A percentile compares a stretch with the other conserved stretches of the same genome.
phyloP scores from a whole-genome alignment of 2,888 invertebrate species.

The Hecatera dysodea region DNA sequence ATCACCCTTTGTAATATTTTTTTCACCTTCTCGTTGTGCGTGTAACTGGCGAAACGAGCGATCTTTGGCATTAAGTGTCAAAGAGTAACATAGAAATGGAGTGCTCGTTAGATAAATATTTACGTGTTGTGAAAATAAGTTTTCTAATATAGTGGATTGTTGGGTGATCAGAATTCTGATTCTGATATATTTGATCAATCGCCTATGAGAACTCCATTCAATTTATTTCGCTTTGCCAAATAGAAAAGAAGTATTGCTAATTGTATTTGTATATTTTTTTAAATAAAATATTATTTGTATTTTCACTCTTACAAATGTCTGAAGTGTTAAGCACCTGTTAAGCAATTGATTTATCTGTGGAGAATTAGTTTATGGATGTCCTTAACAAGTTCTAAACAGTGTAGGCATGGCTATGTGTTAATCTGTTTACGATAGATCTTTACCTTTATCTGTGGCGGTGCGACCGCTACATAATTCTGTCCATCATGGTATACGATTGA shows the following conservation, averaged over 20 bases:
- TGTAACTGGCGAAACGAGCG: no score
- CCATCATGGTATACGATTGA: slow-evolving; percentile 99
- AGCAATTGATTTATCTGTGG: no score
- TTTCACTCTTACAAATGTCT: neutral
- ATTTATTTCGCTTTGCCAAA: neutral
- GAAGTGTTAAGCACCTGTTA: neutral
- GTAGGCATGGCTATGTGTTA: neutral
- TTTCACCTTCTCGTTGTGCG: no score
- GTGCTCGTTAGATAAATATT: neutral
- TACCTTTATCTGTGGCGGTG: slow-evolving; percentile 98
- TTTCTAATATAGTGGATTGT: neutral
- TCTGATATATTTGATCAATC: neutral
- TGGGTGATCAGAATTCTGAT: neutral
- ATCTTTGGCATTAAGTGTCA: neutral
- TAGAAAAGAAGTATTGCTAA: neutral
- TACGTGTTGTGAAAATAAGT: neutral
- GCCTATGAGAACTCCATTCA: neutral
- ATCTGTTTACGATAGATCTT: neutral
- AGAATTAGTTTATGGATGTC: neutral
- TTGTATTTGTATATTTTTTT: neutral
- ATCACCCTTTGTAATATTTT: no score
- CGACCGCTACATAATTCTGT: slow-evolving; percentile 96
- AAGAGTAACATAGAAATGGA: slow-evolving; percentile 4
- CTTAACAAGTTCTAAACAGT: neutral
- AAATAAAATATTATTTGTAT: neutral